Evolutionary conservation across 2,888 invertebrate species (phyloP).

Genomic region (Drosophila niveifrons): DNA sequence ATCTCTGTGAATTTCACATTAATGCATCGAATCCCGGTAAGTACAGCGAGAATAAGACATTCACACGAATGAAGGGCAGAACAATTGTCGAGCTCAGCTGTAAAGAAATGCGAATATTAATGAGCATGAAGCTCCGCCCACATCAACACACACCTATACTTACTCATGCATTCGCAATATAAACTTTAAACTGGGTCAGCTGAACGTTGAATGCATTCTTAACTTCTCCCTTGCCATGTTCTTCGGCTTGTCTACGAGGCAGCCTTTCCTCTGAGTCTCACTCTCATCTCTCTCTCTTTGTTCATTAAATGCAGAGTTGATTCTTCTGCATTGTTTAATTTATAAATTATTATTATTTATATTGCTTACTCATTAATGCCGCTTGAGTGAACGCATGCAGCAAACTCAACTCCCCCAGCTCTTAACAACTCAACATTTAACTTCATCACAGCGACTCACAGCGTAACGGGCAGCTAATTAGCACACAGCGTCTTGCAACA

Average conservation of each 20-base stretch:
- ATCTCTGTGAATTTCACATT: slow-evolving; percentile 90
- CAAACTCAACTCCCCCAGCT: slow-evolving; percentile 24
- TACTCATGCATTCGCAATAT: slow-evolving; percentile 1
- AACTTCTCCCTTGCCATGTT: slow-evolving; percentile 5
- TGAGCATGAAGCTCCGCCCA: slow-evolving; percentile 25
- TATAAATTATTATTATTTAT: slow-evolving; percentile 65
- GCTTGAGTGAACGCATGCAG: slow-evolving; percentile 29
- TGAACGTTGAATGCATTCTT: slow-evolving; percentile 19
- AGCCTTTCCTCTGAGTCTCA: neutral
- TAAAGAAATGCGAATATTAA: slow-evolving; percentile 36
- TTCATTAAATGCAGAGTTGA: slow-evolving; percentile 31
- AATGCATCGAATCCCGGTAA: slow-evolving; percentile 88
- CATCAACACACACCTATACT: slow-evolving; percentile 12
- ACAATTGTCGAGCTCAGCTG: slow-evolving; percentile 16
- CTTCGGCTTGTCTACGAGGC: slow-evolving; percentile 3
- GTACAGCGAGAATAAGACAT: slow-evolving; percentile 32
- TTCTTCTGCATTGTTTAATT: slow-evolving; percentile 43
- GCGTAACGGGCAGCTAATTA: slow-evolving; percentile 50
- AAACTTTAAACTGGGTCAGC: slow-evolving; percentile 48
- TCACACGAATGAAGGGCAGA: neutral
- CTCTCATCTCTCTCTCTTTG: slow-evolving; percentile 6
- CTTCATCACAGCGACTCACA: neutral
- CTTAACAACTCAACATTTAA: slow-evolving; percentile 1
- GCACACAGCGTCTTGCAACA: slow-evolving; percentile 46
- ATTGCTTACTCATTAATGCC: slow-evolving; percentile 63